Base-by-base conservation (phyloP, 2,113 vertebrate genomes). In the Brachyistius frenatus region DNA sequence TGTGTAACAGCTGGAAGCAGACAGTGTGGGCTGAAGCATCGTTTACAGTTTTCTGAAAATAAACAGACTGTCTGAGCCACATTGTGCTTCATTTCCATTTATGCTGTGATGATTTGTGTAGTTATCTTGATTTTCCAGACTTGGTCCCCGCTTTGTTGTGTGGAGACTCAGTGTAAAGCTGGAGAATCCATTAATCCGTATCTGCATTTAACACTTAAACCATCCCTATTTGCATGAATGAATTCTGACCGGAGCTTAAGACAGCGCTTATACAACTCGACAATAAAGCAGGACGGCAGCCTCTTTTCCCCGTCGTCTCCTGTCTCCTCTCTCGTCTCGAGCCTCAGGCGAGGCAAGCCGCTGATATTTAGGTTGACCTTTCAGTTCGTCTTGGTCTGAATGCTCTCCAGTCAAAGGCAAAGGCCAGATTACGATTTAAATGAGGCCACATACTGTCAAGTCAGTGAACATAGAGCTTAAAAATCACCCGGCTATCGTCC, bases 361-460 rank as follows among this genome's bases (percentile, higher is more conserved):
- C 68, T 76, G 76, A 83, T 82, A 83, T 80, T 73, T 55, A 33
- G 47, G 23, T 66, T 88, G 91, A 88, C 83, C 86, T 89, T 90
- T 86, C 63, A 64, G 53, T 85, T 60, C 36, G 58, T 62, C 54
- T 49, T 16, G 39, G 44, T 69, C 78, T 73, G 54, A 73, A 66
- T 46, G 62, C 55, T 73, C 66, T 75, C 46, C n/a, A 5, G 60
- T 68, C 58, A 61, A 60, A 86, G 60, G 49, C 70, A 65, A 64
- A 84, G 63, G 65, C 63, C 3, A 33, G 36, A 32, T 39, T 55
- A 1, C 23, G 2, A 64, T 66, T 67, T 63, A 58, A 77, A 71
- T 14, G 56, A 74, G 30, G 70, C 49, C 54, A 76, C 57, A 30
- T 16, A 2, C 66, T 64, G 68, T 64, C 15, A 5, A 30, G 37